Conservation (phyloP, 2,888 invertebrate species). For the Euproctis similis region DNA sequence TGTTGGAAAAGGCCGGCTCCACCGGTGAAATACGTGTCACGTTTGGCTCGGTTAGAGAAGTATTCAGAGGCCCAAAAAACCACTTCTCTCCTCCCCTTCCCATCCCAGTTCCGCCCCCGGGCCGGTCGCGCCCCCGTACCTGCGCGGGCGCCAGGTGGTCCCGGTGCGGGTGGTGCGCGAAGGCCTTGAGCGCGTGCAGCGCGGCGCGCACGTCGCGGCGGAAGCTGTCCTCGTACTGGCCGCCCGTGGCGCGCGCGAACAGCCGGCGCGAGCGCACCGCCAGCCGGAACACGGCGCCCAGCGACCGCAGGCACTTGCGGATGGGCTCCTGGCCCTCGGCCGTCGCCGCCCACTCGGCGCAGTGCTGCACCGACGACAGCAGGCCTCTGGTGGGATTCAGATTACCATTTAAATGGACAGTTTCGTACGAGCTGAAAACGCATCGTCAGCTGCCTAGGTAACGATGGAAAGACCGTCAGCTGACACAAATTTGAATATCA, state of each 20-base stretch:
- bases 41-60: too few relatives aligned
- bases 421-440: too few relatives aligned
- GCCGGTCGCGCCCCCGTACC: slow-evolving; percentile 36
- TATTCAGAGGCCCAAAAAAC: too few relatives aligned
- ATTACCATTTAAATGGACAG: too few relatives aligned
- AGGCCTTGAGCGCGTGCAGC: slow-evolving; percentile 85
- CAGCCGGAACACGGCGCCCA: slow-evolving; percentile 94
- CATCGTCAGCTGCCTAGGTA: too few relatives aligned
- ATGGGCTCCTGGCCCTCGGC: slow-evolving; percentile 93
- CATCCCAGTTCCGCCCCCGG: too few relatives aligned
- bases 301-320: slow-evolving; percentile 90
- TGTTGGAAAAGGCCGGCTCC: too few relatives aligned
- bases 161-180: slow-evolving; percentile 79
- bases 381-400: slow-evolving; percentile 77
- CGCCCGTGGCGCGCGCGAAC: slow-evolving; percentile 90
- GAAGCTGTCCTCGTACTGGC: slow-evolving; percentile 92
- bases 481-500: too few relatives aligned
- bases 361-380: slow-evolving; percentile 91
- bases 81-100: too few relatives aligned
- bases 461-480: too few relatives aligned
- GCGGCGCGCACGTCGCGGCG: slow-evolving; percentile 87
- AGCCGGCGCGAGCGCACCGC: slow-evolving; percentile 91
- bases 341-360: slow-evolving; percentile 89
- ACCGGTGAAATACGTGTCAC: too few relatives aligned
- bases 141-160: slow-evolving; percentile 87